Evolutionary conservation across 1,140 invertebrate species (phyloP), one percentile per base, ranked within the genome.

Genomic region (Drosophila chauvacae): DNA sequence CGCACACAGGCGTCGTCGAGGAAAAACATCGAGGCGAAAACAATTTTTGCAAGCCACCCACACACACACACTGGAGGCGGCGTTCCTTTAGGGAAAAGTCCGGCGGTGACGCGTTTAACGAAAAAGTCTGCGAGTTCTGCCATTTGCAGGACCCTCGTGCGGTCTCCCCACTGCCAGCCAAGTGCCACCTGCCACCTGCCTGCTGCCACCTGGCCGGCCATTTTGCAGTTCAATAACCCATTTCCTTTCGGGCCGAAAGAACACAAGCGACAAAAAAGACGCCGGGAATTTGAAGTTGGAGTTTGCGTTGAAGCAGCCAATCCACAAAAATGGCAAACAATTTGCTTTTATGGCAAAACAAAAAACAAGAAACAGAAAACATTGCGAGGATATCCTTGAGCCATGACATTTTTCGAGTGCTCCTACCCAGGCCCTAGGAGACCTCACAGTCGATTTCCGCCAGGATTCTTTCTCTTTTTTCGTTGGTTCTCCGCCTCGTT

Each of bases 241-340:
- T 73, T 87, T 80, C 41, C 60, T 47, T 48, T 44, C 18, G 42
- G 51, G 33, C 23, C 14, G 2, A 71, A 70, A 55, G 23, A 41
- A 28, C 48, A 61, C 48, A 39, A 62, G 20, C 26, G 60, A 30
- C 41, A 39, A 61, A 45, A 74, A 62, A 39, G 23, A 23, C n/a
- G 35, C n/a, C 57, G 20, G 41, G 63, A 56, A 68, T 72, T 64
- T 45, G 50, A 20, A 55, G 57, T 69, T 73, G 28, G 56, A 60
- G 37, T 57, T 68, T 56, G 28, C 63, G 35, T 39, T 68, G 47
- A 45, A 61, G 61, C 62, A 61, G 72, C 51, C 82, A 75, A 79
- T 87, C 83, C 80, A 62, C 76, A 69, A 66, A 87, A 87, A 88
- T 78, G 80, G 84, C 68, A 70, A 74, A 76, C 84, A 85, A 88